phyloP scores from a whole-genome alignment of 2,113 vertebrate genomes.

The Anolis carolinensis region DNA sequence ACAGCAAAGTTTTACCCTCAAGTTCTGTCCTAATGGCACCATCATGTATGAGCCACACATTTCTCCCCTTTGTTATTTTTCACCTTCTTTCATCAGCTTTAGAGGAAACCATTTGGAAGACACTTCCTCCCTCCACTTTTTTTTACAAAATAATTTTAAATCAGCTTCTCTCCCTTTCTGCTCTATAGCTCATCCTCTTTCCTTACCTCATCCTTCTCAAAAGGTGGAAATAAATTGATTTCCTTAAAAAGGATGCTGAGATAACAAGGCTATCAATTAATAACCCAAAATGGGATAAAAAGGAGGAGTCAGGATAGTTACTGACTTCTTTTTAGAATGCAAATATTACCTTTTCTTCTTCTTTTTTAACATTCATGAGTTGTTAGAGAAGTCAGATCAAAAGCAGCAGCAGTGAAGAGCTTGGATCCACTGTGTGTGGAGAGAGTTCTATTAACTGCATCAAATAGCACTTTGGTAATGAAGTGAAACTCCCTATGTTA shows the following conservation, averaged over 20 bases:
- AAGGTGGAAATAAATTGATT: constrained; percentile 10
- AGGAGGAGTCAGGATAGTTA: background rate
- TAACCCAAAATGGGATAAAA: background rate
- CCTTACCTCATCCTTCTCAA: background rate
- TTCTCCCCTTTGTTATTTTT: background rate
- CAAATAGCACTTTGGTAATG: background rate
- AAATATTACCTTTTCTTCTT: background rate
- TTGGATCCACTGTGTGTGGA: fast-evolving
- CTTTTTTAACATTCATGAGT: background rate
- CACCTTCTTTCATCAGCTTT: background rate
- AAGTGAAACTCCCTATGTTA: background rate
- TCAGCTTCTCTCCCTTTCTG: constrained; percentile 6
- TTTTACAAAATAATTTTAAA: background rate
- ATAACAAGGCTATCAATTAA: constrained; percentile 22
- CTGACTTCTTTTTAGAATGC: background rate
- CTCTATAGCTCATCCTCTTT: constrained; percentile 14
- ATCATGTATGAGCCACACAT: background rate
- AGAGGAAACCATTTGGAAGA: background rate
- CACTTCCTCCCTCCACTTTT: fast-evolving
- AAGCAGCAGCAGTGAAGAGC: fast-evolving
- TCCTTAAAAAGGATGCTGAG: background rate
- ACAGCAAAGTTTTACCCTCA: background rate
- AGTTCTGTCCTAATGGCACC: background rate
- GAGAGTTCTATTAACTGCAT: fast-evolving
- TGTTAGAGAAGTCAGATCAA: background rate